These are phyloP conservation scores for Acleris holmiana DNA, from an alignment of 2,888 invertebrate genomes.

Conservation along the genomic window DNA sequence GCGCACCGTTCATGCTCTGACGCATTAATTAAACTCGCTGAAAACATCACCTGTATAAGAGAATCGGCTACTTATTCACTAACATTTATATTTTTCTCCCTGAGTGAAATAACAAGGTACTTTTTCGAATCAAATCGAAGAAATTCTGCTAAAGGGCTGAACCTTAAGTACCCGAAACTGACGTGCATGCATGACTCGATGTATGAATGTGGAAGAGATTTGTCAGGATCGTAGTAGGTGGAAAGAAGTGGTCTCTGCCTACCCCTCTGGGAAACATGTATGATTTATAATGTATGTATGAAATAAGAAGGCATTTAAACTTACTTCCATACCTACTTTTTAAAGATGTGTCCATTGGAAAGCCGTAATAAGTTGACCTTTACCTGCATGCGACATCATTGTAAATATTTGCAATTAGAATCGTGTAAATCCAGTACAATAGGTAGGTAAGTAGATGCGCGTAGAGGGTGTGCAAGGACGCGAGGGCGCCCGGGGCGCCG, in stretches of 20 bases:
- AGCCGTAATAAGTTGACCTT: neutral
- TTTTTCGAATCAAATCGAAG: too few relatives aligned
- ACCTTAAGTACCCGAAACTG: too few relatives aligned
- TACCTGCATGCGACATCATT: slow-evolving; percentile 2
- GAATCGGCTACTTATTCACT: neutral
- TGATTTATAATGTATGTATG: too few relatives aligned
- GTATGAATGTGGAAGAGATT: too few relatives aligned
- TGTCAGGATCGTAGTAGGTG: too few relatives aligned
- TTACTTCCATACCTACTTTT: neutral
- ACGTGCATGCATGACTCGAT: too few relatives aligned
- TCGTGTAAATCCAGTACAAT: slow-evolving; percentile 34
- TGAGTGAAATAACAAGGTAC: too few relatives aligned
- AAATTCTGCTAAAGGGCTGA: too few relatives aligned
- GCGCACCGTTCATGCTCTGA: slow-evolving; percentile 1
- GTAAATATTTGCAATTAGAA: slow-evolving; percentile 29
- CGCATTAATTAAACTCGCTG: slow-evolving; percentile 1
- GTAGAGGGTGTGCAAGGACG: slow-evolving; percentile 69
- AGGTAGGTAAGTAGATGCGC: slow-evolving; percentile 38
- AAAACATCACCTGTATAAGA: slow-evolving; percentile 9
- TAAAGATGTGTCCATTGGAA: neutral
- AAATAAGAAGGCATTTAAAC: neutral
- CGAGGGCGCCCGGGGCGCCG: slow-evolving; percentile 63
- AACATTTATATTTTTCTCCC: too few relatives aligned
- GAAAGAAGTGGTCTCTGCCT: too few relatives aligned
- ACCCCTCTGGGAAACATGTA: too few relatives aligned